Base-by-base conservation (phyloP, 2,113 vertebrate genomes). In the Stigmatopora argus region DNA sequence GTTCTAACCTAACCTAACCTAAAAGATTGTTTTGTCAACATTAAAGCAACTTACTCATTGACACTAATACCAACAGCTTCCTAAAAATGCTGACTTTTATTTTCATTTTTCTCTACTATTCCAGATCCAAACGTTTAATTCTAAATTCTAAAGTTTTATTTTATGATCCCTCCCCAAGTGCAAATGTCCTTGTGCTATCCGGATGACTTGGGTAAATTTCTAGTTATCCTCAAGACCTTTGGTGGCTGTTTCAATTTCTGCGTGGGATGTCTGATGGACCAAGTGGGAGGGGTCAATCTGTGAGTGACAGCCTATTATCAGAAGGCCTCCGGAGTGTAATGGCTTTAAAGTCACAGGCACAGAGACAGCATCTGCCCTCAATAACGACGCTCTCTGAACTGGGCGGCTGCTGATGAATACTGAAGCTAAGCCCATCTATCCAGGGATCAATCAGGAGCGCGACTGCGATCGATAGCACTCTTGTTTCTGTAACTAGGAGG, bases 401-500 rank as follows among this genome's bases (percentile, higher is more conserved):
- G 73, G 74, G 82, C 80, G 76, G 80, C 84, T 87, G 80, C 84
- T 87, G 90, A 91, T 90, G 89, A 89, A 90, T 90, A 88, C 83
- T 74, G 79, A 82, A 86, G 85, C 87, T 74, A 69, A 83, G 74
- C 82, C 78, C 83, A 89, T 91, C 90, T 87, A 90, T 90, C 83
- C 75, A 74, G 67, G 81, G 85, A 90, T 91, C 91, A 91, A 92
- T 92, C 86, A 86, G 75, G 72, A 79, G 65, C 76, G 61, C 80
- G 59, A 87, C 84, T 71, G 69, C 66, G 85, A 89, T 92, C 91
- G 72, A 92, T 90, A 86, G 67, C 63, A 73, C 81, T 87, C 89
- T 90, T 88, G 89, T 91, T 90, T 87, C 90, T 85, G 87, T 89
- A 87, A 90, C 81, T 89, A 88, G 86, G 84, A 90, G 84, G 89